These are phyloP conservation scores for Anthopleura sola DNA, from an alignment of 64 coral and sea anemone genomes.

Conservation along the genomic window DNA sequence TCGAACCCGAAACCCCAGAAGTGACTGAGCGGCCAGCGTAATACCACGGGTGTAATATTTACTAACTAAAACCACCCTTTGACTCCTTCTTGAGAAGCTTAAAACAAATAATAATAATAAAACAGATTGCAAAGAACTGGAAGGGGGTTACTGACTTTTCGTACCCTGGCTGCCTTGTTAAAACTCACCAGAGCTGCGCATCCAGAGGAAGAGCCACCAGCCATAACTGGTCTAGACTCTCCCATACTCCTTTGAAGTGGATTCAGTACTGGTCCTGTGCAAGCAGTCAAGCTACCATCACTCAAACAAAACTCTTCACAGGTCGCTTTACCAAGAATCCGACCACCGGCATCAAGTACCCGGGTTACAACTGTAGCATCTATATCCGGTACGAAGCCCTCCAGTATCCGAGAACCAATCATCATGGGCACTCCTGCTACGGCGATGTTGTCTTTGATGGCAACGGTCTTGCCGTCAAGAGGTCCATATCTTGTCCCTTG, in stretches of 20 bases:
- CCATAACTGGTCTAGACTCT: neutral
- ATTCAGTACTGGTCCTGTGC: constrained; percentile 77
- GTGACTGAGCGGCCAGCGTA: too few species aligned
- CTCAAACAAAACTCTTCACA: constrained; percentile 73
- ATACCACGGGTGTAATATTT: too few species aligned
- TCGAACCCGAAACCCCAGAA: too few species aligned
- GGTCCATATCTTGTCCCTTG: constrained; percentile 26
- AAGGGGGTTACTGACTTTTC: too few species aligned
- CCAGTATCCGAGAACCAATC: constrained; percentile 52
- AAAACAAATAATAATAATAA: too few species aligned
- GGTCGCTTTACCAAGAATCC: constrained; percentile 74
- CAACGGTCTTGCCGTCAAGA: constrained; percentile 42
- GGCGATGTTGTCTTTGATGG: constrained; percentile 39
- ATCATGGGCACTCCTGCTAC: constrained; percentile 49
- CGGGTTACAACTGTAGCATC: constrained; percentile 83
- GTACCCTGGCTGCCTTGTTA: too few species aligned
- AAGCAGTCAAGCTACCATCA: constrained; percentile 69
- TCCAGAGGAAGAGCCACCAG: constrained; percentile 78
- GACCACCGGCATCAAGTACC: constrained; percentile 78
- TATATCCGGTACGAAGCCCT: constrained; percentile 76
- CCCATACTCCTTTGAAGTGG: constrained; percentile 17
- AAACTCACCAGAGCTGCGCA: constrained; percentile 68
- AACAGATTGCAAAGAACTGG: too few species aligned
- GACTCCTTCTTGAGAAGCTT: too few species aligned
- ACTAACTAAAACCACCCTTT: too few species aligned